Conservation (phyloP, 2,797 vertebrate species). For the Fistularia commersonii region DNA sequence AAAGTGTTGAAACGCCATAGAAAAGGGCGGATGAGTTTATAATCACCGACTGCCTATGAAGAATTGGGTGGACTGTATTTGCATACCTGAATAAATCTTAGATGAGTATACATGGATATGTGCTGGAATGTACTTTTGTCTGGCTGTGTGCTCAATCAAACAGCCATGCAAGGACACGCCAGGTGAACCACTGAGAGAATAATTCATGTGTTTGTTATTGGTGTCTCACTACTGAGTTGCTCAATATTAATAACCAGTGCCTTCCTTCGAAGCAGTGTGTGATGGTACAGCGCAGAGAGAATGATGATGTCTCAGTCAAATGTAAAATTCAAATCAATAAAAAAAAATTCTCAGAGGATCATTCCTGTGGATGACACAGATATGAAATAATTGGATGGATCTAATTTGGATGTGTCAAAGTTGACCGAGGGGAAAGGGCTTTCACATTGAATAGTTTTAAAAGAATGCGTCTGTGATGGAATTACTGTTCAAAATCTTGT, state of each 20-base stretch:
- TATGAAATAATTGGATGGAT: slow-evolving; percentile 5
- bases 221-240: slow-evolving; percentile 36
- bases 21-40: no score
- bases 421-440: no score
- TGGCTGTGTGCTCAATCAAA: slow-evolving; percentile 23
- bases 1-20: no score
- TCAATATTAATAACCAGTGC: slow-evolving; percentile 43
- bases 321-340: slow-evolving; percentile 30
- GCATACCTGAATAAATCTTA: no score
- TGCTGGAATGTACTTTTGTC: slow-evolving; percentile 31
- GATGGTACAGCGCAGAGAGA: slow-evolving; percentile 7
- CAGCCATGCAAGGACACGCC: slow-evolving; percentile 42
- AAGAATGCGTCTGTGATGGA: no score
- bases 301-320: slow-evolving; percentile 32
- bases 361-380: not conserved
- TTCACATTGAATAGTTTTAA: no score
- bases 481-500: no score
- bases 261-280: slow-evolving; percentile 26
- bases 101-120: slow-evolving; percentile 4
- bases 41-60: no score
- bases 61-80: no score
- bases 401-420: not conserved
- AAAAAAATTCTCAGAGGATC: slow-evolving; percentile 14
- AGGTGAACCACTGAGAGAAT: slow-evolving; percentile 37
- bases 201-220: slow-evolving; percentile 54